Base-by-base conservation (phyloP, 2,113 vertebrate species). In the Eleginops maclovinus region DNA sequence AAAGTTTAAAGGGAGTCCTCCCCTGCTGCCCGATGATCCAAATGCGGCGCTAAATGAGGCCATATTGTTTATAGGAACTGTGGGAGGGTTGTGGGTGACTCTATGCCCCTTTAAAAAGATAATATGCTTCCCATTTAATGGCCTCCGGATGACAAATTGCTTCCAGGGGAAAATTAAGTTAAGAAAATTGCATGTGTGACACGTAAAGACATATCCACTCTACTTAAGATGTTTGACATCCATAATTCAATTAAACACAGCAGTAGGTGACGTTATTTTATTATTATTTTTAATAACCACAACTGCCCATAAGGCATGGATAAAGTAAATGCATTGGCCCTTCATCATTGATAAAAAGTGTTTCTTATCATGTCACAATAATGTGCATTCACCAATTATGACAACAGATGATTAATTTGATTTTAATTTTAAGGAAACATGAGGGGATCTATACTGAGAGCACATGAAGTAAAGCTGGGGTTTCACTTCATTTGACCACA, bases 61-160 rank as follows among this genome's bases (percentile, higher is more conserved):
- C 85, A 90, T 94, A 93, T 93, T 93, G 92, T 94, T 95, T 94
- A 93, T 92, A 93, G 94, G 85, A 87, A 78, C 88, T 92, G 94
- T 90, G 91, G 89, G 92, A 91, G 89, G 86, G 83, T 91, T 94
- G 93, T 86, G 93, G 94, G 93, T 89, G 91, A 91, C 83, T 93
- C 90, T 85, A 88, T 87, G 89, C 91, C 92, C 92, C 93, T 93
- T 93, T 94, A 94, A 93, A 94, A 95, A 92, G 90, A 94, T 94
- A 94, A 94, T 94, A 90, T 88, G 89, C 93, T 92, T 90, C 84
- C 91, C 88, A 83, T 94, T 95, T 94, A 94, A 95, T 94, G 90
- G 90, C 92, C 91, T 92, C 90, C 87, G 92, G 91, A 92, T 95
- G 93, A 95, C 93, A 95, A 95, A 95, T 95, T 93, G 88, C 91